Evolutionary conservation across 2,113 vertebrate species (phyloP).

Genomic region (Irena cyanogastra): DNA sequence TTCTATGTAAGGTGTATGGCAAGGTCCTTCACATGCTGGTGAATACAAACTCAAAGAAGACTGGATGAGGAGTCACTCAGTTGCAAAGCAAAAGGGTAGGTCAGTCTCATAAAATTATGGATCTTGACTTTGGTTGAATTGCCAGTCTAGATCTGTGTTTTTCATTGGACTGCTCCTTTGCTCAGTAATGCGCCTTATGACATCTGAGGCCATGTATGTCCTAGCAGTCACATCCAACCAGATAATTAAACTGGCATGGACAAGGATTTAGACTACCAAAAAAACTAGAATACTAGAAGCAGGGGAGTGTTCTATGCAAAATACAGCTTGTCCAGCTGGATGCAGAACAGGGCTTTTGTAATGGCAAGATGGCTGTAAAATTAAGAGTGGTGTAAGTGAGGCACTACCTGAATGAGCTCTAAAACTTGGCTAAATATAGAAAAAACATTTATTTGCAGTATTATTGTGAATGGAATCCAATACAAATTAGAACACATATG

Average conservation of each 20-base stretch:
- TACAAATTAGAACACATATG: conserved; percentile 9
- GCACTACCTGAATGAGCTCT: not conserved
- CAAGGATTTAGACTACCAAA: not conserved
- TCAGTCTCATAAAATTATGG: not conserved
- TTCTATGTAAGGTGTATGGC: not conserved
- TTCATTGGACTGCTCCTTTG: not conserved
- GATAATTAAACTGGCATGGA: not conserved
- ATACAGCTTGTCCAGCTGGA: not conserved
- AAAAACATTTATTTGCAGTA: not conserved
- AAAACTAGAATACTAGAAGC: not conserved
- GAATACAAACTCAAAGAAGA: not conserved
- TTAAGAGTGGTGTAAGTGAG: not conserved
- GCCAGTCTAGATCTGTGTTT: not conserved
- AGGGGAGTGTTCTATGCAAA: not conserved
- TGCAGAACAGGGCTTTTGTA: not conserved
- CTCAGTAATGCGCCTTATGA: not conserved
- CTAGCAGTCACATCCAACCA: not conserved
- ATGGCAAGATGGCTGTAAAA: not conserved
- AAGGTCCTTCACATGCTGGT: not conserved
- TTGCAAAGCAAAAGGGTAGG: not conserved
- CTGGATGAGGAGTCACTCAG: not conserved
- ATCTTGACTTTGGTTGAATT: not conserved
- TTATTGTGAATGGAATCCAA: not conserved
- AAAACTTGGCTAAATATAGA: not conserved
- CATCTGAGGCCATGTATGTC: not conserved